A percentile compares a stretch with the other conserved stretches of the same genome.
Conservation (phyloP, 92 coral and sea anemone species). For the Actinernus sp. region DNA sequence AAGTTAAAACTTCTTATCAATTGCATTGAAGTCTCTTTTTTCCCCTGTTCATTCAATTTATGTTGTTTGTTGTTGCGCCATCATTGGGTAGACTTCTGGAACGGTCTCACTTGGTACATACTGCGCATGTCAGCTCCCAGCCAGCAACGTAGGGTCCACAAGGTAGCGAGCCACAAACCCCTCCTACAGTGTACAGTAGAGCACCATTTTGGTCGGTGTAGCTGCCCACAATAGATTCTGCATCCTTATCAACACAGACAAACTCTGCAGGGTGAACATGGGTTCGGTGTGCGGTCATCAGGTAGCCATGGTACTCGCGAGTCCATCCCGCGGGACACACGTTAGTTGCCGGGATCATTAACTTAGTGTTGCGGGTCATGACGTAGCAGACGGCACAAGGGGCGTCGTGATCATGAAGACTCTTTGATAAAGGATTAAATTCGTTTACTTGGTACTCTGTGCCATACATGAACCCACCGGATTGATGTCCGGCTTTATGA, state of each 20-base stretch:
- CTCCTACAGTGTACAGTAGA: constrained; percentile 60
- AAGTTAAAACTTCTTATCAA: too few species aligned
- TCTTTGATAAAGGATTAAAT: constrained; percentile 19
- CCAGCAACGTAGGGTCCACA: constrained; percentile 24
- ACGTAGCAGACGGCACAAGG: too few species aligned
- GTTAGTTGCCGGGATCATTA: too few species aligned
- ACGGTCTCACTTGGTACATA: constrained; percentile 23
- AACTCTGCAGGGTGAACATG: constrained; percentile 33
- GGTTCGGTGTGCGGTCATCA: constrained; percentile 50
- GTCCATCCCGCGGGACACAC: too few species aligned
- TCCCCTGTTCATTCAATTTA: too few species aligned
- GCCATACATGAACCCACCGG: constrained; percentile 47
- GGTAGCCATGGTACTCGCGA: constrained; percentile 74
- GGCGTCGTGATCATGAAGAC: constrained; percentile 45
- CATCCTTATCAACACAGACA: constrained; percentile 65
- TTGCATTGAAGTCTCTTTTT: too few species aligned
- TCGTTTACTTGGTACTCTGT: constrained; percentile 49
- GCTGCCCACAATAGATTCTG: constrained; percentile 32
- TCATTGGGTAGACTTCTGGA: too few species aligned
- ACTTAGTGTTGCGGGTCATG: constrained; percentile 63
- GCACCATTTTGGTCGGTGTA: constrained; percentile 46
- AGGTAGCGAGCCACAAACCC: constrained; percentile 56
- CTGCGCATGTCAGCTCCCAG: constrained; percentile 29
- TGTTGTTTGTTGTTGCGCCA: too few species aligned
- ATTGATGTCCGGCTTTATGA: constrained; percentile 15